phyloP scores from a whole-genome alignment of 2,888 invertebrate species.

The Eristalinus aeneus region DNA sequence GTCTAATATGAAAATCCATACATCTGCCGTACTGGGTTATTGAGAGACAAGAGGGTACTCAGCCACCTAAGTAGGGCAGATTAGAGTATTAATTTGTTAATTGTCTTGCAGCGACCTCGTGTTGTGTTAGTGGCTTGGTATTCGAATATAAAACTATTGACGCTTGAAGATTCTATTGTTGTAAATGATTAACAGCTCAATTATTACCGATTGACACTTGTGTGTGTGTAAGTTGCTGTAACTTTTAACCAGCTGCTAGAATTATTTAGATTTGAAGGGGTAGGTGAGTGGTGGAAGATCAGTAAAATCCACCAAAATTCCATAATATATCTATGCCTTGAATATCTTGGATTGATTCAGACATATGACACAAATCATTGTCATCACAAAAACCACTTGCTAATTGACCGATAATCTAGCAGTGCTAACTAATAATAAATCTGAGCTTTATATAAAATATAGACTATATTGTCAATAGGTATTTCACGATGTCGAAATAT shows the following conservation, averaged over 20 bases:
- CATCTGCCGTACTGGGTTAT: neutral
- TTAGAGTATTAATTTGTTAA: neutral
- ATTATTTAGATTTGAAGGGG: neutral
- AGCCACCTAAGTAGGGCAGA: neutral
- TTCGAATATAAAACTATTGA: neutral
- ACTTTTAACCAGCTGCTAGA: neutral
- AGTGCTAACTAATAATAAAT: neutral
- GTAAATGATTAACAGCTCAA: neutral
- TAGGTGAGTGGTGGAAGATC: neutral
- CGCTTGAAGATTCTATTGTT: neutral
- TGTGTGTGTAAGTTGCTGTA: neutral
- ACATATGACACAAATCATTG: no score
- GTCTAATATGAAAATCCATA: neutral
- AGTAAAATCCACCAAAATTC: no score
- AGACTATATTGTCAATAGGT: no score
- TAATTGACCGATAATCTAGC: neutral
- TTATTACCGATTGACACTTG: neutral
- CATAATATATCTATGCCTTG: no score
- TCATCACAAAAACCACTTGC: neutral
- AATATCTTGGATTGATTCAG: no score
- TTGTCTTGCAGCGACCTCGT: neutral
- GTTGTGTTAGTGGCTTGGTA: neutral
- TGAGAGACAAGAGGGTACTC: neutral
- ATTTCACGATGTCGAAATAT: no score
- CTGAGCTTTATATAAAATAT: neutral